Conservation (phyloP, 2,888 invertebrate genomes). For the Drosophila robusta region DNA sequence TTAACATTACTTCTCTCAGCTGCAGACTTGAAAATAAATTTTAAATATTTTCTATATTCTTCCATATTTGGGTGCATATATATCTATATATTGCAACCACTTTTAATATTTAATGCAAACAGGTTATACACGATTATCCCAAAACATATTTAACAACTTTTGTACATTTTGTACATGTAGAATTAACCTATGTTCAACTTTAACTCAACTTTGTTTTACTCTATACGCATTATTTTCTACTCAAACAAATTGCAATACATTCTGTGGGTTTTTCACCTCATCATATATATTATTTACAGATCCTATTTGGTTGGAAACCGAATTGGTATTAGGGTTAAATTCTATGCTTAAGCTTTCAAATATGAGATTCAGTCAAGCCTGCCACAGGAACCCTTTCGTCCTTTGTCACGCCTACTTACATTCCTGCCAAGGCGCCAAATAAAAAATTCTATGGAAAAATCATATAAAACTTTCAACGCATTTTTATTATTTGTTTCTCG, state of each 20-base stretch:
- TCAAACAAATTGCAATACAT: background rate
- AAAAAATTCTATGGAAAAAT: constrained; percentile 27
- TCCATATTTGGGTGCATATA: no score
- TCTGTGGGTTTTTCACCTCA: constrained; percentile 19
- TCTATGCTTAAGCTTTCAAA: constrained; percentile 20
- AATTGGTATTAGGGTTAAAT: constrained; percentile 20
- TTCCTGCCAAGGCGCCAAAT: constrained; percentile 15
- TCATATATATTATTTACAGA: constrained; percentile 43
- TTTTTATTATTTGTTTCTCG: constrained; percentile 62
- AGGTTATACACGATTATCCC: no score
- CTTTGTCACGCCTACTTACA: constrained; percentile 57
- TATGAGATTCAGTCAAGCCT: constrained; percentile 16
- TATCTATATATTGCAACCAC: no score
- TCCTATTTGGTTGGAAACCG: constrained; percentile 9
- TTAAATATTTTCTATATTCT: no score
- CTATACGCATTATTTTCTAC: background rate
- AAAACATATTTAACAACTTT: no score
- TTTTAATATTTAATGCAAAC: no score
- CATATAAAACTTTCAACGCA: constrained; percentile 62
- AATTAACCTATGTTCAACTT: no score
- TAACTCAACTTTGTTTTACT: background rate
- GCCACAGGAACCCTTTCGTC: constrained; percentile 46
- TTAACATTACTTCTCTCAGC: no score
- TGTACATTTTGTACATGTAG: no score
- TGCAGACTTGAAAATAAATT: no score